Conservation (phyloP, 2,888 invertebrate genomes). For the Ypsolopha sequella region DNA sequence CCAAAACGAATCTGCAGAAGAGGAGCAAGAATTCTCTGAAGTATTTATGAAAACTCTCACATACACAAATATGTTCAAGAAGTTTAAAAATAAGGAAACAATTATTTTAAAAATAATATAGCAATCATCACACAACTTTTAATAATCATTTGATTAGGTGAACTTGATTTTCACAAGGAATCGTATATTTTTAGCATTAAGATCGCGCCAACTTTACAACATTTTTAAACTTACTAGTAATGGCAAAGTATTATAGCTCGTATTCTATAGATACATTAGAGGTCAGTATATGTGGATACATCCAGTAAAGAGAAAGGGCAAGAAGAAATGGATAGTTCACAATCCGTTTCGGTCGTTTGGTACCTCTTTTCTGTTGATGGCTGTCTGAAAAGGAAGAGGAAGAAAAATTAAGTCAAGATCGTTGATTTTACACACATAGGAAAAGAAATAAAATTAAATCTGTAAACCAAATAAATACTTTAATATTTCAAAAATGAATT, state of each 20-base stretch:
- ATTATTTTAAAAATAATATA: too few species aligned
- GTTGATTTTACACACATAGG: too few species aligned
- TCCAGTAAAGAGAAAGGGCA: conserved; percentile 70
- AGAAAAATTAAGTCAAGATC: too few species aligned
- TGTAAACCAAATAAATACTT: too few species aligned
- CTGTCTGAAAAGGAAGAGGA: conserved; percentile 28
- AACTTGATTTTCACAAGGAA: too few species aligned
- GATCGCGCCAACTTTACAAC: too few species aligned
- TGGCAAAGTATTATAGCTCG: not conserved
- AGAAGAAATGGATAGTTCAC: conserved; percentile 42
- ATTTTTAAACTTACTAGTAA: not conserved
- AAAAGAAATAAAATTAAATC: too few species aligned
- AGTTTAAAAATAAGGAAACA: conserved; percentile 98
- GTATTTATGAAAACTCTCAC: conserved; percentile 98
- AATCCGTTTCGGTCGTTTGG: conserved; percentile 39
- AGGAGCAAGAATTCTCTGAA: conserved; percentile 98
- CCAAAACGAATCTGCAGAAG: conserved; percentile 98
- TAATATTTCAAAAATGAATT: too few species aligned
- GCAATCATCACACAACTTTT: too few species aligned
- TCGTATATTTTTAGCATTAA: too few species aligned
- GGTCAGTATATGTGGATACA: conserved; percentile 69
- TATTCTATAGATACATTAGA: conserved; percentile 10
- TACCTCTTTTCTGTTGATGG: conserved; percentile 47
- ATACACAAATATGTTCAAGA: conserved; percentile 95
- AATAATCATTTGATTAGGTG: too few species aligned